These are phyloP conservation scores for Ceyx margarethae DNA, from an alignment of 2,113 vertebrate species.

Conservation along the genomic window DNA sequence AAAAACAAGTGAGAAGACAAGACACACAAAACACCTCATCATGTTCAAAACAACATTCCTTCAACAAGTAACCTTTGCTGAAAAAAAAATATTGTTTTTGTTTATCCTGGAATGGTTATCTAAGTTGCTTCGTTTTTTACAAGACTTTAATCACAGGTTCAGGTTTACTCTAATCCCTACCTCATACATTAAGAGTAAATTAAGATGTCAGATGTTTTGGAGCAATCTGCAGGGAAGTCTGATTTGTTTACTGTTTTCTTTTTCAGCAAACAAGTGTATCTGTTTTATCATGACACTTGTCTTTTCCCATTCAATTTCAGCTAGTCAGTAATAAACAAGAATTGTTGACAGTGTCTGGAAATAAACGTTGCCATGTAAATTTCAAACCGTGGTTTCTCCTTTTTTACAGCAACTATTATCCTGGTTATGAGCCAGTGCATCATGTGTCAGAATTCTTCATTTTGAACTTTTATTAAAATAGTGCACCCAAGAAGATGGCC, in stretches of 20 bases:
- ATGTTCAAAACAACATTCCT: not conserved
- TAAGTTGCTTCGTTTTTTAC: not conserved
- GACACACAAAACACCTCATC: not conserved
- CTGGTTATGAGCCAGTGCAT: not conserved
- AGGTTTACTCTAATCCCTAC: not conserved
- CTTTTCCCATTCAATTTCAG: not conserved
- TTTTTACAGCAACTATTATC: not conserved
- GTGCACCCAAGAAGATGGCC: constrained; percentile 32
- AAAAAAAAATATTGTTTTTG: not conserved
- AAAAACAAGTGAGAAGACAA: not conserved
- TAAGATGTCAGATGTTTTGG: not conserved
- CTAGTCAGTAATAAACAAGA: not conserved
- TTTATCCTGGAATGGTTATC: not conserved
- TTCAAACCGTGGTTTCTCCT: not conserved
- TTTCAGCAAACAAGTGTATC: not conserved
- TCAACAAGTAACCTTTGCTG: not conserved
- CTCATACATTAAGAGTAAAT: not conserved
- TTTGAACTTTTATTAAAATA: not conserved
- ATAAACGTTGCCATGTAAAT: not conserved
- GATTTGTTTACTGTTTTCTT: not conserved
- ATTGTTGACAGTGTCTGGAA: not conserved
- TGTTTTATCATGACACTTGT: not conserved
- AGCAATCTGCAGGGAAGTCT: not conserved
- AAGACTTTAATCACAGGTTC: not conserved
- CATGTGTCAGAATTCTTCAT: not conserved